A percentile compares a stretch with the other conserved stretches of the same genome.
Conservation (phyloP, 2,888 invertebrate species). For the Drosophila gaucha region DNA sequence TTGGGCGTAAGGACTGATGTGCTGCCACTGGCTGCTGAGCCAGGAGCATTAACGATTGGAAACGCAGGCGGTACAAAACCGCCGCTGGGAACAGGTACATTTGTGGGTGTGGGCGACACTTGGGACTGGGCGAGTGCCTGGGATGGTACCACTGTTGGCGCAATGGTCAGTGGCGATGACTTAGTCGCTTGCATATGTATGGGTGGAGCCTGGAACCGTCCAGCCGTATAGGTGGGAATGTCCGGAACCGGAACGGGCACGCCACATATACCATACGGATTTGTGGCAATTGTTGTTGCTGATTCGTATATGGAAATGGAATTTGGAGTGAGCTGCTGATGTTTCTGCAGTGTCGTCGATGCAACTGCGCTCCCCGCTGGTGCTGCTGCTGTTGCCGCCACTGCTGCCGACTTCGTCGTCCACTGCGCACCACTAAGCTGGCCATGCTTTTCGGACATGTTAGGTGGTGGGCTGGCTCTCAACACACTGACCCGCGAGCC, state of each 20-base stretch:
- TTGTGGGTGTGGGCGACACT: constrained; percentile 70
- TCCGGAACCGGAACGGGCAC: constrained; percentile 54
- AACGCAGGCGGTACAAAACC: constrained; percentile 78
- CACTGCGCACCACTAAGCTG: constrained; percentile 81
- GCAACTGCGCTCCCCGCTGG: constrained; percentile 39
- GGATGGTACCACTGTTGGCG: constrained; percentile 40
- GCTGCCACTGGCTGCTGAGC: constrained; percentile 23
- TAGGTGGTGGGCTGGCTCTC: constrained; percentile 51
- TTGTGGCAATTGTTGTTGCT: constrained; percentile 31
- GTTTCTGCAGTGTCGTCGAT: constrained; percentile 44
- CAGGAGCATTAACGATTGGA: constrained; percentile 56
- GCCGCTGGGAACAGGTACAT: constrained; percentile 81
- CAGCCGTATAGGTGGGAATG: constrained; percentile 59
- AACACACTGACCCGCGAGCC: constrained; percentile 12
- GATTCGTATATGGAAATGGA: constrained; percentile 41
- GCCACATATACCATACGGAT: constrained; percentile 58
- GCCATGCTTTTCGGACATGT: constrained; percentile 84
- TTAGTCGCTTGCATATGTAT: constrained; percentile 59
- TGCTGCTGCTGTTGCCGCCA: constrained; percentile 19
- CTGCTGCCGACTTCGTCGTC: constrained; percentile 79
- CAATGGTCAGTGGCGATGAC: constrained; percentile 54
- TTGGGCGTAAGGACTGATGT: constrained; percentile 80
- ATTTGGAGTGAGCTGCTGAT: constrained; percentile 37
- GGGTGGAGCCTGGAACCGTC: constrained; percentile 78
- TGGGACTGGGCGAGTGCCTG: constrained; percentile 46